Evolutionary conservation across 2,113 vertebrate genomes (phyloP).

Genomic region (Ploceus nigricollis): DNA sequence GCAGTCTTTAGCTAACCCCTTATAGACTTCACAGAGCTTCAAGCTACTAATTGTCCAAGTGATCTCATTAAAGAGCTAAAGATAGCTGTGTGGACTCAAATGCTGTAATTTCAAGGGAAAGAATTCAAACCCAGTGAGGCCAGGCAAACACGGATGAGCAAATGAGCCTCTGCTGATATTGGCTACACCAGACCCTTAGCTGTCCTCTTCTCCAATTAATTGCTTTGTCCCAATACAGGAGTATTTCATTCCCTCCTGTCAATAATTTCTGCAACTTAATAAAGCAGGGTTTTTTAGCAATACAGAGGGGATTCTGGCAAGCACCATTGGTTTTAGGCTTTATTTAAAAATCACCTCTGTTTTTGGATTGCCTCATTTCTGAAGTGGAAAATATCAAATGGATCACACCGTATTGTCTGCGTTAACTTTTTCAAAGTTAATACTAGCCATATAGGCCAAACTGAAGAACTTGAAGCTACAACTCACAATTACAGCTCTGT

Average conservation of each 20-base stretch:
- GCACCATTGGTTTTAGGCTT: background rate
- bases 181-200: background rate
- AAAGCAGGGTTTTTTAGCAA: background rate
- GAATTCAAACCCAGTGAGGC: conserved; percentile 23
- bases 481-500: background rate
- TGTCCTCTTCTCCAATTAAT: background rate
- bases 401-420: background rate
- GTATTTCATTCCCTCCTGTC: background rate
- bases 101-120: background rate
- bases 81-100: conserved; percentile 25
- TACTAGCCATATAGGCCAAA: background rate
- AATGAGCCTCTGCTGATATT: background rate
- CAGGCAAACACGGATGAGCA: background rate
- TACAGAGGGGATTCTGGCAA: background rate
- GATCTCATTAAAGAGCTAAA: conserved; percentile 65
- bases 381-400: background rate
- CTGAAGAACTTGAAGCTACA: background rate
- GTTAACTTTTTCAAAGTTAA: background rate
- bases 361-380: background rate
- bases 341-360: background rate
- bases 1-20: background rate
- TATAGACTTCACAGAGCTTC: background rate
- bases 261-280: background rate
- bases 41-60: conserved; percentile 34
- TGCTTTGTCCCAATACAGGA: background rate